phyloP scores from a whole-genome alignment of 2,113 vertebrate species.

The Engraulis encrasicolus region DNA sequence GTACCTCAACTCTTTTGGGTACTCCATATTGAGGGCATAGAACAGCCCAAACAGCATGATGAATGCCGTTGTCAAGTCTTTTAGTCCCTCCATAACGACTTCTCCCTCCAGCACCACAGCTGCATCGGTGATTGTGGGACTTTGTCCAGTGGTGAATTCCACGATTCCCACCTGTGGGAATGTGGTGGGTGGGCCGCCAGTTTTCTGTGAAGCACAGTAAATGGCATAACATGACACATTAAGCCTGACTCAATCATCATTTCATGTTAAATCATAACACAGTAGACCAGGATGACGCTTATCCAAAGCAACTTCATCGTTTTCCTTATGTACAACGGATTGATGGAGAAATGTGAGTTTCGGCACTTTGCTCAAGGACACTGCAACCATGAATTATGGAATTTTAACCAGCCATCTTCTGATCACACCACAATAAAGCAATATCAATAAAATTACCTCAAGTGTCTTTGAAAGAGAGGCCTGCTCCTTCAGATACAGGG shows the following conservation, averaged over 20 bases:
- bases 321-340: no score
- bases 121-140: slow-evolving; percentile 7
- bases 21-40: slow-evolving; percentile 25
- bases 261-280: neutral
- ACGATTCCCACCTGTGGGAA: neutral
- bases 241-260: neutral
- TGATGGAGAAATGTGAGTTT: no score
- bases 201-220: slow-evolving; percentile 5
- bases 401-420: no score
- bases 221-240: neutral
- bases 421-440: no score
- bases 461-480: slow-evolving; percentile 32
- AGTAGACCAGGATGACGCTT: no score
- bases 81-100: slow-evolving; percentile 18
- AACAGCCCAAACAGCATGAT: neutral
- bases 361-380: no score
- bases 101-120: slow-evolving; percentile 19
- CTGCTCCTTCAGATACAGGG: neutral
- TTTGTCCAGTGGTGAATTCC: neutral
- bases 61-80: slow-evolving; percentile 15
- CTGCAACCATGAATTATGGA: no score
- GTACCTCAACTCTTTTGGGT: slow-evolving; percentile 22
- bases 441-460: slow-evolving; percentile 25
- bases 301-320: no score
- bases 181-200: neutral